Percentiles rank a stretch among this genome's conserved stretches.
These are phyloP conservation scores for Cyclina sinensis DNA, from an alignment of 1,140 invertebrate genomes.

Conservation along the genomic window DNA sequence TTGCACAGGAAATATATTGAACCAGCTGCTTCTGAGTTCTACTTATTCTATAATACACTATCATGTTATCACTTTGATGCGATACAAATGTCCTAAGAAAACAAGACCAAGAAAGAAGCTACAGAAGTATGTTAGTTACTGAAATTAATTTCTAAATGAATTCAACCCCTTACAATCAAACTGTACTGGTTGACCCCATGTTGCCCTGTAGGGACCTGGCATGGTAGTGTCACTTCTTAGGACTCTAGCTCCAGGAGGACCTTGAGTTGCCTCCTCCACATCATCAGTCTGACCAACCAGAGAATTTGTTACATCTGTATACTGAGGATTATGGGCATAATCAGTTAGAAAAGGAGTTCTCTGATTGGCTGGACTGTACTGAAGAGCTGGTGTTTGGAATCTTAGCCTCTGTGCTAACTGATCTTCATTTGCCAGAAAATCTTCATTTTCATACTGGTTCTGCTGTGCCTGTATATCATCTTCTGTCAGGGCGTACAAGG, in stretches of 20 bases:
- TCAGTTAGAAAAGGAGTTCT: neutral
- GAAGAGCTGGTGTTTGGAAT: slow-evolving; percentile 54
- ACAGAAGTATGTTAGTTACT: no score
- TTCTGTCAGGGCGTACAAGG: slow-evolving; percentile 41
- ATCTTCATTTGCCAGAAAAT: neutral
- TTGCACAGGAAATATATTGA: no score
- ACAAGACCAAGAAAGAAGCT: no score
- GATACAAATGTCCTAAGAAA: no score
- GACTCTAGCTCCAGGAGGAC: neutral
- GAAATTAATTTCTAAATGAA: no score
- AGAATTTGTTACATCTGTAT: slow-evolving; percentile 17
- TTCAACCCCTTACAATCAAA: slow-evolving; percentile 47
- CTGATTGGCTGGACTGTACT: slow-evolving; percentile 45
- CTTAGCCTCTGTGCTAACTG: neutral
- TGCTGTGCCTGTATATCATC: slow-evolving; percentile 10
- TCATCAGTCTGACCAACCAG: neutral
- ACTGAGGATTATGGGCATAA: neutral
- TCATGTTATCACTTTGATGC: no score
- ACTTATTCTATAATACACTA: no score
- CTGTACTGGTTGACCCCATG: slow-evolving; percentile 45
- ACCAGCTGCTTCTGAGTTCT: no score
- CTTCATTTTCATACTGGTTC: neutral
- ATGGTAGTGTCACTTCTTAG: slow-evolving; percentile 31
- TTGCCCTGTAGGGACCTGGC: neutral
- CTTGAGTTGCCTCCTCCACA: neutral